These are phyloP conservation scores for Alethe diademata DNA, from an alignment of 2,113 vertebrate genomes.

Conservation along the genomic window DNA sequence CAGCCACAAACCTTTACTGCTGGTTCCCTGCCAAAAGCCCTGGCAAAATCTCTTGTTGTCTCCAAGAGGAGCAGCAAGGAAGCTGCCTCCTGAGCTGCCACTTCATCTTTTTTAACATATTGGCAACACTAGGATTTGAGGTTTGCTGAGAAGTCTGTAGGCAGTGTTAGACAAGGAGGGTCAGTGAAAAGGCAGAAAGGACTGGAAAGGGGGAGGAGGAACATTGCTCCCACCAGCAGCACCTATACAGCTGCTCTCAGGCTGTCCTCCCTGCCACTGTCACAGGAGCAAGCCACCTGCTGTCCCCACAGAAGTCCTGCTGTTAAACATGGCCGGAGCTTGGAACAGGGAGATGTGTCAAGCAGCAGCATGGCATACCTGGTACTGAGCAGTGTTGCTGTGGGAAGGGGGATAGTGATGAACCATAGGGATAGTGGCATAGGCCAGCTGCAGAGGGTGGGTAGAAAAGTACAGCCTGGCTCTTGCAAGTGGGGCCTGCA, in stretches of 20 bases:
- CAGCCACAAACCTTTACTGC: not conserved
- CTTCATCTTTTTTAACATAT: not conserved
- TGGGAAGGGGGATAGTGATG: not conserved
- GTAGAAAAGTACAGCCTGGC: not conserved
- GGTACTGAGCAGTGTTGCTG: not conserved
- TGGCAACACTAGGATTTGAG: not conserved
- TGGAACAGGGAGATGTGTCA: not conserved
- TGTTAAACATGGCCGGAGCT: not conserved
- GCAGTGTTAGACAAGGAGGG: not conserved
- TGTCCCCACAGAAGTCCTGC: accelerated
- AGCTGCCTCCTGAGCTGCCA: not conserved
- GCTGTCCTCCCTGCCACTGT: not conserved
- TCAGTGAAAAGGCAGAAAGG: not conserved
- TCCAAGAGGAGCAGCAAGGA: not conserved
- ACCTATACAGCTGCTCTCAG: accelerated
- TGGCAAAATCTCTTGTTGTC: not conserved
- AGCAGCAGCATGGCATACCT: not conserved
- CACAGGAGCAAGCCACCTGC: not conserved
- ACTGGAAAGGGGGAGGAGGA: not conserved
- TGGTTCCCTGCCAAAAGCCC: not conserved
- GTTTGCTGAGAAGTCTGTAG: not conserved
- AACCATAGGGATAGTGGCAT: not conserved
- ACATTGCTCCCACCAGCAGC: not conserved
- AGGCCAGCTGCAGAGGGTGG: not conserved
- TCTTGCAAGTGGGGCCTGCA: not conserved